Conservation (phyloP, 2,113 vertebrate genomes). For the Prinia subflava region DNA sequence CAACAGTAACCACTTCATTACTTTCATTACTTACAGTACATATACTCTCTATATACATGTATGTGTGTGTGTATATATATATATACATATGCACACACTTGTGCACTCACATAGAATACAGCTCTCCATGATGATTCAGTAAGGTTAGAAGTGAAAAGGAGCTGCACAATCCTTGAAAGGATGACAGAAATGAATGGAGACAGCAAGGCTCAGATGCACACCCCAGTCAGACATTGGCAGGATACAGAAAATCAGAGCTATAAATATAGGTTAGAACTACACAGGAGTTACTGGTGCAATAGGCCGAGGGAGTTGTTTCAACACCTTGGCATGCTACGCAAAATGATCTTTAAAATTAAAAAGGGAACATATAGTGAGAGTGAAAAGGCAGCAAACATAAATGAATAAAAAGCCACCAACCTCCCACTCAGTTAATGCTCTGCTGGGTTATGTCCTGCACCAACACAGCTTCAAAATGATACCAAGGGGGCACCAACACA, state of each 20-base stretch:
- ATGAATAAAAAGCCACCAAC: neutral
- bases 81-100: too few relatives aligned
- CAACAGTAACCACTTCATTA: neutral
- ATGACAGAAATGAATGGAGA: neutral
- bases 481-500: conserved; percentile 28
- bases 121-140: neutral
- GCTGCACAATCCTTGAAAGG: neutral
- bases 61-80: rapidly evolving
- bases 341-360: conserved; percentile 23
- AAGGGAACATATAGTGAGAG: neutral
- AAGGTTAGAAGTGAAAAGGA: neutral
- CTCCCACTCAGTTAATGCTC: neutral
- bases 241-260: neutral
- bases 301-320: neutral
- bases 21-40: neutral
- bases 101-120: neutral
- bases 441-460: neutral
- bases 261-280: conserved; percentile 11
- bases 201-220: neutral
- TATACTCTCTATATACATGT: neutral
- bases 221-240: neutral
- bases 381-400: neutral
- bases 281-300: neutral
- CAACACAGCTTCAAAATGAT: neutral
- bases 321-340: neutral